A percentile compares a stretch with the other conserved stretches of the same genome.
Conservation (phyloP, 2,888 invertebrate species). For the Apotomis turbidana region DNA sequence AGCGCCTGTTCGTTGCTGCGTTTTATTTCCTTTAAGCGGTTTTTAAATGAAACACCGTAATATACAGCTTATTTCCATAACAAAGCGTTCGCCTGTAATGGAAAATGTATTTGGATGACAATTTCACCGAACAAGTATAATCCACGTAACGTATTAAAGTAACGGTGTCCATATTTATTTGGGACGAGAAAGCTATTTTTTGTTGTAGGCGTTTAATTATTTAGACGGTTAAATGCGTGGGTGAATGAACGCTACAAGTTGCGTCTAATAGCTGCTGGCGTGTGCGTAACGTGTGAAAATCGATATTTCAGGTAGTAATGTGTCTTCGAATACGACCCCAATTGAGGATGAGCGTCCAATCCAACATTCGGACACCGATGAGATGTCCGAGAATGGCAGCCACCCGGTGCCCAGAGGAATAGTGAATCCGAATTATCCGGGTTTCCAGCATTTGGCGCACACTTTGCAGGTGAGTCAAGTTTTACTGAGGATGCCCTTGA, state of each 20-base stretch:
- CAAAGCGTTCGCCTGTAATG: slow-evolving; percentile 16
- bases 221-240: slow-evolving; percentile 25
- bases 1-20: slow-evolving; percentile 10
- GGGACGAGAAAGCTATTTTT: slow-evolving; percentile 15
- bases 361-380: slow-evolving; percentile 83
- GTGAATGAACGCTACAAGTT: slow-evolving; percentile 31
- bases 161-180: slow-evolving; percentile 9
- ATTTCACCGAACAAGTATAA: slow-evolving; percentile 14
- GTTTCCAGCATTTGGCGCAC: slow-evolving; percentile 92
- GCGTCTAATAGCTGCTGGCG: slow-evolving; percentile 12
- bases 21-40: slow-evolving; percentile 15
- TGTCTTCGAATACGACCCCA: slow-evolving; percentile 67
- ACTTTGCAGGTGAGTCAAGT: slow-evolving; percentile 82
- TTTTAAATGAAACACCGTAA: slow-evolving; percentile 11
- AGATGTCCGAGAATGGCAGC: slow-evolving; percentile 74
- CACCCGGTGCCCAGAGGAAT: slow-evolving; percentile 86
- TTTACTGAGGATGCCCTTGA: slow-evolving; percentile 54
- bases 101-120: slow-evolving; percentile 3
- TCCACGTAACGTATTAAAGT: slow-evolving; percentile 7
- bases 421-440: slow-evolving; percentile 93
- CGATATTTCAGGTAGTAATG: slow-evolving; percentile 59
- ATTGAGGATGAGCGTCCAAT: slow-evolving; percentile 81
- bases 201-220: slow-evolving; percentile 24
- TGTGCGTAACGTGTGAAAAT: slow-evolving; percentile 39
- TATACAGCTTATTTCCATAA: slow-evolving; percentile 24